A percentile compares a stretch with the other conserved stretches of the same genome.
These are phyloP conservation scores for Metacarcinus magister DNA, from an alignment of 2,888 invertebrate species.

Conservation along the genomic window DNA sequence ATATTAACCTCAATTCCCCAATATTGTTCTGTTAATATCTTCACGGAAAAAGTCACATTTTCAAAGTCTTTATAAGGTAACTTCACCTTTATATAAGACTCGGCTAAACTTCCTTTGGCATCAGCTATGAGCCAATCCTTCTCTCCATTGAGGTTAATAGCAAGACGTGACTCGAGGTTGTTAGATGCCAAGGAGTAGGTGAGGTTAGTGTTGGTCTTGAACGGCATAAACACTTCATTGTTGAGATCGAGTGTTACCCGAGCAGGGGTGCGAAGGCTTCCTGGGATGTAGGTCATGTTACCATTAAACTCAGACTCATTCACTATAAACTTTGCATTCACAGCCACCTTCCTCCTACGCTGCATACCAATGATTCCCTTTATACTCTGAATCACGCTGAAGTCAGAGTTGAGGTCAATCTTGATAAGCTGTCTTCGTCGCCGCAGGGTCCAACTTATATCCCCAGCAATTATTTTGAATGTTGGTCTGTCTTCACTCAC, in stretches of 20 bases:
- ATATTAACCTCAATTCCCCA: constrained; percentile 37
- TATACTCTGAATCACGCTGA: constrained; percentile 5
- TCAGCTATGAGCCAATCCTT: constrained; percentile 62
- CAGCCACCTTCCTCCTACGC: constrained; percentile 54
- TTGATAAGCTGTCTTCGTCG: constrained; percentile 60
- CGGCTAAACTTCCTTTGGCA: constrained; percentile 68
- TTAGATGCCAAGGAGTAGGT: constrained; percentile 33
- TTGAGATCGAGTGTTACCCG: constrained; percentile 53
- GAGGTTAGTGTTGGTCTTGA: constrained; percentile 60
- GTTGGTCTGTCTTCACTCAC: not conserved
- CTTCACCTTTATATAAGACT: constrained; percentile 67
- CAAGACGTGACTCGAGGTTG: constrained; percentile 30
- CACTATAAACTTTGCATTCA: constrained; percentile 58
- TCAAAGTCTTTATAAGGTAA: constrained; percentile 66
- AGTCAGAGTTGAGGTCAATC: constrained; percentile 70
- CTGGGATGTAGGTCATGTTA: constrained; percentile 58
- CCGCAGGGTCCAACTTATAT: constrained; percentile 60
- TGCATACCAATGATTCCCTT: constrained; percentile 55
- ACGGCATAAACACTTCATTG: constrained; percentile 62
- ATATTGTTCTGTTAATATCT: not conserved
- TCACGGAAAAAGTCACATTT: constrained; percentile 53
- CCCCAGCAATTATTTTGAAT: constrained; percentile 61
- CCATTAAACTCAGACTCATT: constrained; percentile 63
- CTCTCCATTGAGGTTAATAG: constrained; percentile 61
- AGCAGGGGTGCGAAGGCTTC: constrained; percentile 47